Base-by-base conservation (phyloP, 2,113 vertebrate genomes). In the Marmota monax region DNA sequence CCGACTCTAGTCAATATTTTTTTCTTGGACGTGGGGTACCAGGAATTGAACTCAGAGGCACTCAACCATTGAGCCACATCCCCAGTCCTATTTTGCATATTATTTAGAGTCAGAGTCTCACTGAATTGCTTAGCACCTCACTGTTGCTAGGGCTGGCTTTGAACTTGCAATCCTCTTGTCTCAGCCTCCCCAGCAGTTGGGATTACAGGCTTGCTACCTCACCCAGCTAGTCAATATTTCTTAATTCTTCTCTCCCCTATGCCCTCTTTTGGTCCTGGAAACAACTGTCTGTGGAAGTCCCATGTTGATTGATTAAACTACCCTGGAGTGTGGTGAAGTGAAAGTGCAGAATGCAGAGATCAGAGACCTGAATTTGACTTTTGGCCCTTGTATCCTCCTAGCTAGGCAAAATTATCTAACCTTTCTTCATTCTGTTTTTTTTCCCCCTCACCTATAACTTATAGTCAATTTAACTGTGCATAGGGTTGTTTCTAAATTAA, bases 401-500 rank as follows among this genome's bases (percentile, higher is more conserved):
- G 79, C n/a, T 91, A 22, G 27, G 69, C 23, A 51, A 22, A 53
- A 25, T 56, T 13, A 37, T 74, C 87, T 78, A 34, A 63, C 11
- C 7, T 78, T 63, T 63, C 61, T 27, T 42, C 37, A 42, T 61
- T 34, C 18, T 51, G 42, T 34, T 32, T 17, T 29, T 14, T 2
- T 11, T 2, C 25, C 42, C 4, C 25, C 45, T 32, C 42, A 27
- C 29, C 65, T 94, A 16, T 94, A 92, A 86, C 83, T 85, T 94
- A 34, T 63, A 86, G 20, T 37, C 76, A 78, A 69, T 69, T 70
- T 84, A 61, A 53, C 61, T 51, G 17, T 78, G 76, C 39, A 32
- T 9, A 72, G 42, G n/a, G 56, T 69, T 78, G 77, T 88, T 95
- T 80, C 2, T 16, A 76, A n/a, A 88, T 88, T 67, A 65, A 94